These are phyloP conservation scores for Meleagris gallopavo DNA, from an alignment of 2,113 vertebrate genomes.

Conservation along the genomic window DNA sequence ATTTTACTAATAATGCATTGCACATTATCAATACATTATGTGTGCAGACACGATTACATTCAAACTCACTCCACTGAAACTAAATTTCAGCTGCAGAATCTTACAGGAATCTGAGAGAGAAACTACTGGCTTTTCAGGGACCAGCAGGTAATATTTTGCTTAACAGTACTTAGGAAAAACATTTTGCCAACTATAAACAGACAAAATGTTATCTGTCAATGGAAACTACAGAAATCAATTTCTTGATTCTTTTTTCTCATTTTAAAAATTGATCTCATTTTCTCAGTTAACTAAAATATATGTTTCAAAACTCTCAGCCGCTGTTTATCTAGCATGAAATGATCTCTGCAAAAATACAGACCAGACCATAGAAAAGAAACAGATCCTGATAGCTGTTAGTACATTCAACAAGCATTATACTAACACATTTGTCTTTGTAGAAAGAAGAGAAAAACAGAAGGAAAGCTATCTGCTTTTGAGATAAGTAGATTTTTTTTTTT, in stretches of 20 bases:
- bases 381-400: neutral
- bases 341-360: neutral
- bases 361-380: conserved; percentile 1
- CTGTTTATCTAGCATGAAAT: neutral
- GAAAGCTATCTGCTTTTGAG: neutral
- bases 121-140: neutral
- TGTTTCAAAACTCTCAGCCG: neutral
- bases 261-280: neutral
- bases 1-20: neutral
- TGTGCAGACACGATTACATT: neutral
- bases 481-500: neutral
- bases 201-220: neutral
- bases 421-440: neutral
- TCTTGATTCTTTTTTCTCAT: neutral
- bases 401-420: neutral
- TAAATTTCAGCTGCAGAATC: neutral
- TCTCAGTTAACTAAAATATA: neutral
- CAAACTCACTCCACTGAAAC: neutral
- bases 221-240: neutral
- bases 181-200: neutral
- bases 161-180: neutral
- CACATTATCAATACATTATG: neutral
- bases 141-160: neutral
- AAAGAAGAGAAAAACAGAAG: conserved; percentile 17
- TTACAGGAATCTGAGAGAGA: neutral